Percentiles rank a stretch among this genome's conserved stretches.
Conservation (phyloP, 2,888 invertebrate species). For the Sclerodermus sp. region DNA sequence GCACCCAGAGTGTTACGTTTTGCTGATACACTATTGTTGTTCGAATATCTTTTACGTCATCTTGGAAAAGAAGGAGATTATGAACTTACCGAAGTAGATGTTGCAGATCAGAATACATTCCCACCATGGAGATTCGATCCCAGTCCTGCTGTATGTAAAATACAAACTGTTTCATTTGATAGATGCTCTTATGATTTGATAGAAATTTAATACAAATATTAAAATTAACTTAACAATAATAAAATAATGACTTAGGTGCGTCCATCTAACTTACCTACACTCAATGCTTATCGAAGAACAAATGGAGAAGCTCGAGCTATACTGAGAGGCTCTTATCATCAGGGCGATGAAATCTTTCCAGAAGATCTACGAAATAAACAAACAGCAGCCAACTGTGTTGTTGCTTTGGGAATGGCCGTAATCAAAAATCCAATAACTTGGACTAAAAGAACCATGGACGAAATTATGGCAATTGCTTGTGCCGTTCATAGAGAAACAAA, state of each 20-base stretch:
- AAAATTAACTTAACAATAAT: no score
- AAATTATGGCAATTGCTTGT: conserved; percentile 42
- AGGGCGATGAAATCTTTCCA: conserved; percentile 42
- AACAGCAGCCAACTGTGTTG: conserved; percentile 46
- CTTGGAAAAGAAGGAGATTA: conserved; percentile 37
- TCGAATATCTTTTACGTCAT: conserved; percentile 22
- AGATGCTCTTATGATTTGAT: no score
- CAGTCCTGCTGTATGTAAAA: conserved; percentile 27
- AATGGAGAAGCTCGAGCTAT: conserved; percentile 45
- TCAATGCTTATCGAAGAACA: conserved; percentile 45
- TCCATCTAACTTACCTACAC: conserved; percentile 43
- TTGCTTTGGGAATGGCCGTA: conserved; percentile 45
- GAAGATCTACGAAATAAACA: conserved; percentile 38
- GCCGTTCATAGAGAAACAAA: conserved; percentile 38
- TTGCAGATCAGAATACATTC: conserved; percentile 40
- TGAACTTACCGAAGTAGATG: conserved; percentile 43
- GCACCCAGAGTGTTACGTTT: conserved; percentile 34
- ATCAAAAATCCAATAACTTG: conserved; percentile 47
- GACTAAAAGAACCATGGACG: conserved; percentile 49
- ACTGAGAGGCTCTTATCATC: conserved; percentile 40
- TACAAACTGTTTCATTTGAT: no score
- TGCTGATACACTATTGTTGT: conserved; percentile 17
- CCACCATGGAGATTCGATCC: conserved; percentile 45
- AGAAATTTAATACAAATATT: no score
- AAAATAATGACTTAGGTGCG: conserved; percentile 34